Percentiles rank a stretch among this genome's conserved stretches.
These are phyloP conservation scores for Eupithecia pulchellata DNA, from an alignment of 2,888 invertebrate genomes.

Conservation along the genomic window DNA sequence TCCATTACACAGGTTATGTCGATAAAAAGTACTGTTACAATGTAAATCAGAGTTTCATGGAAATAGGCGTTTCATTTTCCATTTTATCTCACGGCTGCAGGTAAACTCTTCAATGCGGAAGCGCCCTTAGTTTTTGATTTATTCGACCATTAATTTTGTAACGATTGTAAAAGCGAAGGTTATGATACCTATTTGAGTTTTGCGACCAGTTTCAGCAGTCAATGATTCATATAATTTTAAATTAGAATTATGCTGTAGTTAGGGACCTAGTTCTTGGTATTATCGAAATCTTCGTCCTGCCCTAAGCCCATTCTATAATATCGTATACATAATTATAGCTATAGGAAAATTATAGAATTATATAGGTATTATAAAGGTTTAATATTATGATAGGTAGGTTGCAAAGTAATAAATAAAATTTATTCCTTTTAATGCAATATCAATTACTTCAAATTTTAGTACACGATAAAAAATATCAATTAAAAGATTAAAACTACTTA, in stretches of 20 bases:
- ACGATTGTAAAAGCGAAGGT: conserved; percentile 54
- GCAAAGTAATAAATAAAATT: too few relatives aligned
- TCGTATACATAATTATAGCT: too few relatives aligned
- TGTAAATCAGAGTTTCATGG: neutral
- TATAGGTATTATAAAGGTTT: too few relatives aligned
- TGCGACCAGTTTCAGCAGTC: conserved; percentile 45
- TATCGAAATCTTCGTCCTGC: neutral
- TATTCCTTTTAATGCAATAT: too few relatives aligned
- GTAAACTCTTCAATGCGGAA: neutral
- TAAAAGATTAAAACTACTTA: too few relatives aligned
- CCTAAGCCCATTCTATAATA: neutral
- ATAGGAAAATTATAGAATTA: too few relatives aligned
- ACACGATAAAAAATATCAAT: too few relatives aligned
- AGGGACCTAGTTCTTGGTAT: neutral
- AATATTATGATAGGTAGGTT: too few relatives aligned
- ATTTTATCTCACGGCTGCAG: conserved; percentile 3
- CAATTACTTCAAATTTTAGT: too few relatives aligned
- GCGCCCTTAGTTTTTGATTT: conserved; percentile 47
- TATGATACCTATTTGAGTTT: conserved; percentile 47
- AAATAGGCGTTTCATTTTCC: conserved; percentile 5
- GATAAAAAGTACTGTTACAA: neutral
- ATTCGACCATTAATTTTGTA: conserved; percentile 55
- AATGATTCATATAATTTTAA: conserved; percentile 38
- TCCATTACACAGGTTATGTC: neutral
- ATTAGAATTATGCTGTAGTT: conserved; percentile 32